Percentiles rank a stretch among this genome's conserved stretches.
Conservation (phyloP, 2,888 invertebrate genomes). For the Brachynemurus nebulosus region DNA sequence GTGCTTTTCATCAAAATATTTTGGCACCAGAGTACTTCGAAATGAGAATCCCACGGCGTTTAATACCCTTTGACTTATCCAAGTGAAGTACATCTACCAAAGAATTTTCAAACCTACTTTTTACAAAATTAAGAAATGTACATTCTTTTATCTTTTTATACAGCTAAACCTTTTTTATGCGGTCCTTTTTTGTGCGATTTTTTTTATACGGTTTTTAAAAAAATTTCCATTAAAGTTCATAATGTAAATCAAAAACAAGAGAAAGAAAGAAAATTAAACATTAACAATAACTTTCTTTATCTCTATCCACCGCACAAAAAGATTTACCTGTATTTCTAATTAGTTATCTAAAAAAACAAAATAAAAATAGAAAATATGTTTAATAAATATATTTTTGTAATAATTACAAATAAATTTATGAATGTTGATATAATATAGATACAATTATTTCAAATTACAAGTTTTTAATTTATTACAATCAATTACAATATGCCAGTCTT, state of each 20-base stretch:
- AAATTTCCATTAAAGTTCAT: not conserved
- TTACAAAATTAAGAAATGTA: not conserved
- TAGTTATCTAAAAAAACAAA: conserved; percentile 2
- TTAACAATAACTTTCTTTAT: not conserved
- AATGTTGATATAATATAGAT: no score
- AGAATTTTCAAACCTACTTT: conserved; percentile 3
- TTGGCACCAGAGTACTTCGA: conserved; percentile 18
- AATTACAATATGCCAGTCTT: conserved; percentile 1
- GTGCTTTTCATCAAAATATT: conserved; percentile 16
- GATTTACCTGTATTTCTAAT: conserved; percentile 5
- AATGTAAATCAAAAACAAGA: no score
- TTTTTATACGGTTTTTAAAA: not conserved
- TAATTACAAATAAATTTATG: not conserved
- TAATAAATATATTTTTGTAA: not conserved
- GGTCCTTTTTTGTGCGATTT: no score
- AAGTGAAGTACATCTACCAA: conserved; percentile 5
- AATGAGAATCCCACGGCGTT: conserved; percentile 16
- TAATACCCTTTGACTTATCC: conserved; percentile 15
- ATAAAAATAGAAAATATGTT: not conserved
- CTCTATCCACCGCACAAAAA: no score
- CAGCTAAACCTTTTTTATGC: no score
- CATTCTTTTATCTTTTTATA: conserved; percentile 1
- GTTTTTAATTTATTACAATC: not conserved
- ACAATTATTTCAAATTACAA: conserved; percentile 7
- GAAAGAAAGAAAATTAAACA: no score